Percentiles rank a stretch among this genome's conserved stretches.
These are phyloP conservation scores for Naso thynnoides DNA, from an alignment of 2,797 vertebrate genomes.

Conservation along the genomic window DNA sequence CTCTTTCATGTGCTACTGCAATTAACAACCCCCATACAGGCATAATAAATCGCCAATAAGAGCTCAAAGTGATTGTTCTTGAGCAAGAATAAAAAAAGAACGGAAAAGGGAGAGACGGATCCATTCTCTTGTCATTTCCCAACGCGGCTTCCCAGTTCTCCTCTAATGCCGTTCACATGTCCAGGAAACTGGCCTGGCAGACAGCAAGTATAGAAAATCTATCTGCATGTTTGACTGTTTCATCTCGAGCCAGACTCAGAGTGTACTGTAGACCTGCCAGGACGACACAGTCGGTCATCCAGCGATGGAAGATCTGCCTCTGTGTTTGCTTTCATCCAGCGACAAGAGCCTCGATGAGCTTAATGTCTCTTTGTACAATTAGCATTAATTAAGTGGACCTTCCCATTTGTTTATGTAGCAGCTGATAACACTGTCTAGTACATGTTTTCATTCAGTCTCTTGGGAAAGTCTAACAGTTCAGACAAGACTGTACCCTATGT, in stretches of 20 bases:
- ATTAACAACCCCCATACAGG: slow-evolving; percentile 70
- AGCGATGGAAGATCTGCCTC: slow-evolving; percentile 46
- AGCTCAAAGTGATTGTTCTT: slow-evolving; percentile 67
- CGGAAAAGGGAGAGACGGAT: slow-evolving; percentile 56
- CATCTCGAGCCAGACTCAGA: slow-evolving; percentile 80
- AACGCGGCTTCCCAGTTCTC: slow-evolving; percentile 65
- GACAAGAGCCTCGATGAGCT: slow-evolving; percentile 57
- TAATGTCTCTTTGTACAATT: slow-evolving; percentile 75
- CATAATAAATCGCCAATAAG: slow-evolving; percentile 68
- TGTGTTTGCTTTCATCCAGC: slow-evolving; percentile 64
- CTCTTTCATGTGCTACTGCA: slow-evolving; percentile 74
- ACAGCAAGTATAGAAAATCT: slow-evolving; percentile 79
- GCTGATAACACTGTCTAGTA: slow-evolving; percentile 56
- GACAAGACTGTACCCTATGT: slow-evolving; percentile 15
- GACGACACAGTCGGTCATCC: slow-evolving; percentile 66
- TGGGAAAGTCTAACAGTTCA: slow-evolving; percentile 13
- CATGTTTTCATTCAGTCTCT: slow-evolving; percentile 60
- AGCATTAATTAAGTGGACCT: slow-evolving; percentile 76
- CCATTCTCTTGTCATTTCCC: slow-evolving; percentile 72
- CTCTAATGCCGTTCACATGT: slow-evolving; percentile 79
- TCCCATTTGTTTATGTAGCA: slow-evolving; percentile 60
- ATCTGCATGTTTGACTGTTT: slow-evolving; percentile 79
- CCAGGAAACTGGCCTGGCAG: slow-evolving; percentile 77
- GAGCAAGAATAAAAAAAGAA: slow-evolving; percentile 37
- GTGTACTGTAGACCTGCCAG: slow-evolving; percentile 76